Evolutionary conservation across 2,888 invertebrate species (phyloP).

Genomic region (Thymelicus sylvestris): DNA sequence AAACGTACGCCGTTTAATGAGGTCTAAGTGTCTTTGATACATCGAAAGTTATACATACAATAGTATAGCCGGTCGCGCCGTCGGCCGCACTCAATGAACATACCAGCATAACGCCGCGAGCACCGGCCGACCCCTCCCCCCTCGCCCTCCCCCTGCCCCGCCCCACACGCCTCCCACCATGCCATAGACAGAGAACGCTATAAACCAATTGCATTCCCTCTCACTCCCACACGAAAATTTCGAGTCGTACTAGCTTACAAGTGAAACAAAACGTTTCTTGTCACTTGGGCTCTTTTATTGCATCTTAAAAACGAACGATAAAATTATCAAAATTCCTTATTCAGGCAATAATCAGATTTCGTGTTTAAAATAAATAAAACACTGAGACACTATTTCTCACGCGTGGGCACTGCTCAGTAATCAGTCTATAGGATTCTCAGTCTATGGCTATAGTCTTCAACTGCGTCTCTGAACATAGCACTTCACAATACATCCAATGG

Average conservation of each 20-base stretch:
- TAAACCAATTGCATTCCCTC: too few relatives aligned
- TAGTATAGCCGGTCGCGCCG: slow-evolving; percentile 48
- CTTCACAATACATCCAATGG: not conserved
- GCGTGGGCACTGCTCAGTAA: too few relatives aligned
- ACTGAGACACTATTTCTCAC: too few relatives aligned
- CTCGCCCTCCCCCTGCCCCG: not conserved
- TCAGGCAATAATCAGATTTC: too few relatives aligned
- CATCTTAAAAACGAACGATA: too few relatives aligned
- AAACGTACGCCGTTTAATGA: slow-evolving; percentile 79
- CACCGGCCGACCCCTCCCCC: slow-evolving; percentile 18
- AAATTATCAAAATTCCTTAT: too few relatives aligned
- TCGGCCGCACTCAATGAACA: slow-evolving; percentile 70
- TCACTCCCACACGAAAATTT: too few relatives aligned
- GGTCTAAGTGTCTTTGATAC: slow-evolving; percentile 74
- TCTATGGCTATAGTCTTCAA: not conserved
- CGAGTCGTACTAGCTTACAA: too few relatives aligned
- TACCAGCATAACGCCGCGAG: slow-evolving; percentile 70
- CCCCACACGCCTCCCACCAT: not conserved
- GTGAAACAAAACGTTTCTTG: too few relatives aligned
- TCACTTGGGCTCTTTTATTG: too few relatives aligned
- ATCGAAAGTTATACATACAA: slow-evolving; percentile 59
- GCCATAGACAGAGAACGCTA: slow-evolving; percentile 2
- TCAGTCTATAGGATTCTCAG: not conserved
- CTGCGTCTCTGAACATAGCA: slow-evolving; percentile 4
- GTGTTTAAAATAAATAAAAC: too few relatives aligned